Percentiles rank a stretch among this genome's conserved stretches.
phyloP scores from a whole-genome alignment of 2,888 invertebrate genomes.

The Beris morrisii region DNA sequence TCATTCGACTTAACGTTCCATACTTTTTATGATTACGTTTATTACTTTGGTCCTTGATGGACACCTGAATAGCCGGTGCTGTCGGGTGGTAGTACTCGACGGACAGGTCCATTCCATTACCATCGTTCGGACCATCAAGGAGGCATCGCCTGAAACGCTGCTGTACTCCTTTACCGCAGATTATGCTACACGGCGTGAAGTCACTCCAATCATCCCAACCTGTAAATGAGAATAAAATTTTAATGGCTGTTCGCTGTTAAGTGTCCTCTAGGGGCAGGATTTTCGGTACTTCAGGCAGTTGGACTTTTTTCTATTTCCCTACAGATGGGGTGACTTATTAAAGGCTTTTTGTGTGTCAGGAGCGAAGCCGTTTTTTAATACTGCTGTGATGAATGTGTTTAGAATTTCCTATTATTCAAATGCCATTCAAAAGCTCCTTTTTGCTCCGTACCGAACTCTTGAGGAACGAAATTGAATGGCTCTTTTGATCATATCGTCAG shows the following conservation, averaged over 20 bases:
- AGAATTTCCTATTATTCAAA: constrained; percentile 3
- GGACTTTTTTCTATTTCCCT: constrained; percentile 5
- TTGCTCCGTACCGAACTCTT: constrained; percentile 1
- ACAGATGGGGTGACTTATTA: not conserved
- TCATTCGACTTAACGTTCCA: constrained; percentile 11
- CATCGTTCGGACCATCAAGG: constrained; percentile 49
- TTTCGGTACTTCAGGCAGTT: constrained; percentile 2
- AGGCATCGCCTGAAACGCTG: constrained; percentile 56
- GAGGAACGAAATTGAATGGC: constrained; percentile 20
- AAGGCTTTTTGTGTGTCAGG: constrained; percentile 10
- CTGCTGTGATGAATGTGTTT: constrained; percentile 10
- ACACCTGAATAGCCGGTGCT: not conserved
- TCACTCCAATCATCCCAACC: constrained; percentile 57
- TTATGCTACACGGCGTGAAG: constrained; percentile 55
- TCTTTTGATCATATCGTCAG: not conserved
- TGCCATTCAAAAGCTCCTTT: constrained; percentile 16
- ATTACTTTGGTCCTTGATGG: constrained; percentile 21
- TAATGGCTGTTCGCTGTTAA: constrained; percentile 17
- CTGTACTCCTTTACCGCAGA: constrained; percentile 56
- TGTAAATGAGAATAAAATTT: constrained; percentile 40
- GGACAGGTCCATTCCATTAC: not conserved
- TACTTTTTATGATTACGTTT: constrained; percentile 26
- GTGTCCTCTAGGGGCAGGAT: not conserved
- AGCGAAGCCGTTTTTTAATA: constrained; percentile 4
- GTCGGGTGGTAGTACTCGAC: constrained; percentile 21